Evolutionary conservation across 2,113 vertebrate species (phyloP).

Genomic region (Gadus macrocephalus): DNA sequence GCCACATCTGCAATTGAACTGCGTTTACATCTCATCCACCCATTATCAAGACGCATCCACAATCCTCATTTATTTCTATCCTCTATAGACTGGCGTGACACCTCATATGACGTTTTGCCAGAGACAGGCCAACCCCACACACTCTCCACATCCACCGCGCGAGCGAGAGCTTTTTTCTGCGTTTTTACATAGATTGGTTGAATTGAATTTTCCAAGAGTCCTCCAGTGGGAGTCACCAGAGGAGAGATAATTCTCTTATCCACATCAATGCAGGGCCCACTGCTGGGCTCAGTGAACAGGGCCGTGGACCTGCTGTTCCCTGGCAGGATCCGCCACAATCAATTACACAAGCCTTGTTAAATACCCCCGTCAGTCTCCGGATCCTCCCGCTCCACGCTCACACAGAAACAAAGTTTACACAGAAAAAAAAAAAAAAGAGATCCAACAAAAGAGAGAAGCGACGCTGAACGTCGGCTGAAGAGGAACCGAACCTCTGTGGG

Average conservation of each 20-base stretch:
- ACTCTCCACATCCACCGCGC: background rate
- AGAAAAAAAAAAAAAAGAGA: too few species aligned
- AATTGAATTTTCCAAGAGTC: slow-evolving; percentile 69
- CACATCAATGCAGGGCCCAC: slow-evolving; percentile 69
- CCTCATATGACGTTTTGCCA: background rate
- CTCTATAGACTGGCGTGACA: too few species aligned
- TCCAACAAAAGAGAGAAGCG: too few species aligned
- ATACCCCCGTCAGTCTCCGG: slow-evolving; percentile 55
- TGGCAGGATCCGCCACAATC: slow-evolving; percentile 75
- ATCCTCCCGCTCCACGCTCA: slow-evolving; percentile 40
- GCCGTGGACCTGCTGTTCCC: slow-evolving; percentile 65
- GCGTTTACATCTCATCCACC: too few species aligned
- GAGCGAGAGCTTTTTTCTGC: slow-evolving; percentile 27
- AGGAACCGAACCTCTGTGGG: too few species aligned
- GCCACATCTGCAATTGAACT: too few species aligned
- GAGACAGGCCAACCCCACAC: background rate
- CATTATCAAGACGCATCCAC: too few species aligned
- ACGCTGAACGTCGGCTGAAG: too few species aligned
- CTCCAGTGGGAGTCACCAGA: slow-evolving; percentile 59
- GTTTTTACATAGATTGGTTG: slow-evolving; percentile 63
- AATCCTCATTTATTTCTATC: too few species aligned
- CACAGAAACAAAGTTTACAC: too few species aligned
- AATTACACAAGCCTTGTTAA: slow-evolving; percentile 73
- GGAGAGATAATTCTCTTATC: slow-evolving; percentile 72
- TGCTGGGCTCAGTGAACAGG: slow-evolving; percentile 64